Base-by-base conservation (phyloP, 2,888 invertebrate genomes). In the Platycnemis pennipes region DNA sequence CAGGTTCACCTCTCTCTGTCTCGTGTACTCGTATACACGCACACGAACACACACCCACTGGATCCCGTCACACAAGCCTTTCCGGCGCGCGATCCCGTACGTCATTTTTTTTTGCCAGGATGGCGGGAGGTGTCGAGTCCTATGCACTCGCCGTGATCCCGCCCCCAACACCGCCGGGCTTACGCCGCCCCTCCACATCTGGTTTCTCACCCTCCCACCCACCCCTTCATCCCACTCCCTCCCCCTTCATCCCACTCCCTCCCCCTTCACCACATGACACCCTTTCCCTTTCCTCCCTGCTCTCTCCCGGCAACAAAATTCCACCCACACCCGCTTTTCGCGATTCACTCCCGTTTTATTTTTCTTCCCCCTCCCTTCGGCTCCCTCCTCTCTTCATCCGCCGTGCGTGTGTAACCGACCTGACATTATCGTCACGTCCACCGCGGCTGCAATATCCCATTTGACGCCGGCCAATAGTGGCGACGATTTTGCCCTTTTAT, bases 401-500 rank as follows among this genome's bases (percentile, higher is more conserved):
- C 63, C 37, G 87, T 7, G 87, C 42, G 91, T 63, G 91, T 91
- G 91, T 69, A 91, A 91, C 91, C 91, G 91, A 91, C 56, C 91
- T 91, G 91, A 63, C 91, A 91, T 91, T 91, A 91, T 91, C 91
- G 91, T 69, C 91, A 69, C 91, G 69, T 91, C 63, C 91, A 53
- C 91, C 91, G 53, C 88, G 88, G 49, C 53, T 89, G 91, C 91
- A 91, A 91, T 63, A 63, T 63, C 91, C 91, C 56, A 91, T 91
- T 63, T 91, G 91, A 56, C 91, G 91, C 91, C 63, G 91, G 87
- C 87, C 87, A 87, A 87, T 87, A 87, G 87, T 87, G 87, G 87
- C 87, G 87, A 87, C 87, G 44, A 91, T 44, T 63, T 63, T 44
- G 44, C 91, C 91, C 91, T 26, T 91, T 91, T 91, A 91, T 91